Base-by-base conservation (phyloP, 2,888 invertebrate species). In the Drosophila diplacantha region DNA sequence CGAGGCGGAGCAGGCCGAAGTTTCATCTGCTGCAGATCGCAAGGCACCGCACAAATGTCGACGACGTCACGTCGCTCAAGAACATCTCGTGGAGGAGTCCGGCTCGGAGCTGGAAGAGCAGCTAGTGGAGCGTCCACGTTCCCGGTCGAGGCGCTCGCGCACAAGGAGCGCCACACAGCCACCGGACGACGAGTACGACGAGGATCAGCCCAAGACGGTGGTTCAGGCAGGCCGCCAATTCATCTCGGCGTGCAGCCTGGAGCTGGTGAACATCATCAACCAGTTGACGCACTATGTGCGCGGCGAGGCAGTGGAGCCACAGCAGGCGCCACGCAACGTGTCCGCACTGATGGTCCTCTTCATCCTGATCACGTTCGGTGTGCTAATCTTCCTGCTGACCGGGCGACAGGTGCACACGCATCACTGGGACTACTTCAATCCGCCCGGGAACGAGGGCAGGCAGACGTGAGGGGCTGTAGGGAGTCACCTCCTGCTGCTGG, bases 351-450 rank as follows among this genome's bases (percentile, higher is more conserved):
- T 95, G 77, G 93, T 95, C 58, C 93, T 95, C 83, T 91, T 96
- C 69, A 90, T 96, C 62, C 91, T 96, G 51, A 89, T 96, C 69
- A 91, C 96, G 35, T 93, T 94, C 51, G 94, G 93, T 16, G 90
- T 96, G 63, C 91, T 96, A 68, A 90, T 96, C 87, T 90, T 95
- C 71, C 92, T 94, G 51, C 91, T 93, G 63, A 93, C 93, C 65
- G 92, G 92, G 71, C 91, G 93, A 57, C 92, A 93, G 50, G 91
- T 94, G 72, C 94, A 95, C 85, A 92, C 93, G 77, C 94, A 95
- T 86, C 95, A 95, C 79, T 95, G 95, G 95, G 95, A 95, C 86
- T 95, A 93, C 87, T 94, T 95, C 80, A 95, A 95, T 89, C 95
- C 95, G 12, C 95, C 95, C 9, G 92, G 92, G 66, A 91, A 90